These are phyloP conservation scores for Mandrillus leucophaeus DNA, from an alignment of 2,113 vertebrate species.

Conservation along the genomic window DNA sequence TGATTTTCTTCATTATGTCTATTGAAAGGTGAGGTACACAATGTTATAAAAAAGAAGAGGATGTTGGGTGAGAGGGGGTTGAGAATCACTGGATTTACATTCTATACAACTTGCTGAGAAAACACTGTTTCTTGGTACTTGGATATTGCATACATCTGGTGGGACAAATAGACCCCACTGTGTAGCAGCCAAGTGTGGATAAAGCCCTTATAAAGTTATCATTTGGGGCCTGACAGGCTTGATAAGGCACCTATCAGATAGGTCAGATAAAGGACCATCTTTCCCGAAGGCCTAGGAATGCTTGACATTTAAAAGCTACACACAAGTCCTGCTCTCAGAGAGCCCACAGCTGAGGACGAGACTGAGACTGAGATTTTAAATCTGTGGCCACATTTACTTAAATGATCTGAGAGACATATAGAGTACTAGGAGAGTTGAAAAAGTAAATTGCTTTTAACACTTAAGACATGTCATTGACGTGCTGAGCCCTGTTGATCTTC, in stretches of 20 bases:
- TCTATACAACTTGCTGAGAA: neutral
- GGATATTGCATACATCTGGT: neutral
- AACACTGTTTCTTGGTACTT: neutral
- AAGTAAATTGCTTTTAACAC: neutral
- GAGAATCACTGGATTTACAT: neutral
- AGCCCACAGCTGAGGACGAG: neutral
- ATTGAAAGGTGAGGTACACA: neutral
- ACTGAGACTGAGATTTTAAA: neutral
- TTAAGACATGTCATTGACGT: neutral
- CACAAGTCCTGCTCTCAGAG: rapidly evolving
- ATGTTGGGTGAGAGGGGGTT: rapidly evolving
- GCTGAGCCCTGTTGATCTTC: neutral
- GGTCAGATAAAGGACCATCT: neutral
- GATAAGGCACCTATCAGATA: neutral
- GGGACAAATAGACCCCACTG: neutral
- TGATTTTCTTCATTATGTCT: neutral
- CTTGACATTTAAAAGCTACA: neutral
- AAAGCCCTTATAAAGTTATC: neutral
- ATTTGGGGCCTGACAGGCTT: neutral
- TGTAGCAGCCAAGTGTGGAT: neutral
- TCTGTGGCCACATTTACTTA: no score
- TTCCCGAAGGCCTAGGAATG: neutral
- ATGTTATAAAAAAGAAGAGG: neutral
- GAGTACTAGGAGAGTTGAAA: neutral
- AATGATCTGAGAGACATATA: neutral